phyloP scores from a whole-genome alignment of 2,797 vertebrate genomes.

The Hylomyscus alleni region DNA sequence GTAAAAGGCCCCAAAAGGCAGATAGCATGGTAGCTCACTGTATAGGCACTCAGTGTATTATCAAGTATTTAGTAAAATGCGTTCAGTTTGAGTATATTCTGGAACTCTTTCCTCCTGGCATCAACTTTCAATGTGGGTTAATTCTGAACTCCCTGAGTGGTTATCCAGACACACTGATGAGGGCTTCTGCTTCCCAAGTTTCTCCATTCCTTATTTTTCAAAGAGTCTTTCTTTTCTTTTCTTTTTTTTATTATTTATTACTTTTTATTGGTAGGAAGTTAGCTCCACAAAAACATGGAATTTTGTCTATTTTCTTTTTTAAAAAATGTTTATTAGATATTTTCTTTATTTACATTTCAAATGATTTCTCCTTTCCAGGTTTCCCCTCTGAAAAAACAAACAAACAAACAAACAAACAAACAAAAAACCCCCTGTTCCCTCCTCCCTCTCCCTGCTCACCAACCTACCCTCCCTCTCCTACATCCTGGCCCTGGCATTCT shows the following conservation, averaged over 20 bases:
- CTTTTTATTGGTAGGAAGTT: slow-evolving; percentile 25
- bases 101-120: slow-evolving; percentile 58
- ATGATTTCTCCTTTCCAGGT: too few relatives aligned
- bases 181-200: not conserved
- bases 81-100: slow-evolving; percentile 45
- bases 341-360: too few relatives aligned
- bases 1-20: not conserved
- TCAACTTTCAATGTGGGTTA: slow-evolving; percentile 58
- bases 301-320: slow-evolving; percentile 27
- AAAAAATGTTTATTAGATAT: too few relatives aligned
- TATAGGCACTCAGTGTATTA: not conserved
- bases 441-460: too few relatives aligned
- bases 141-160: slow-evolving; percentile 68
- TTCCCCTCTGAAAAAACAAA: too few relatives aligned
- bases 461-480: too few relatives aligned
- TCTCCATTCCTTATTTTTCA: too few relatives aligned
- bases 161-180: slow-evolving; percentile 71
- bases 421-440: too few relatives aligned
- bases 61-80: slow-evolving; percentile 59
- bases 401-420: too few relatives aligned
- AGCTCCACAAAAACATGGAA: not conserved
- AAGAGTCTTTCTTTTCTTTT: too few relatives aligned
- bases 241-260: slow-evolving; percentile 46
- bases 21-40: not conserved
- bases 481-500: too few relatives aligned